Evolutionary conservation across 2,888 invertebrate species (phyloP), one percentile per base, ranked within the genome.

Genomic region (Pheosia tremula): DNA sequence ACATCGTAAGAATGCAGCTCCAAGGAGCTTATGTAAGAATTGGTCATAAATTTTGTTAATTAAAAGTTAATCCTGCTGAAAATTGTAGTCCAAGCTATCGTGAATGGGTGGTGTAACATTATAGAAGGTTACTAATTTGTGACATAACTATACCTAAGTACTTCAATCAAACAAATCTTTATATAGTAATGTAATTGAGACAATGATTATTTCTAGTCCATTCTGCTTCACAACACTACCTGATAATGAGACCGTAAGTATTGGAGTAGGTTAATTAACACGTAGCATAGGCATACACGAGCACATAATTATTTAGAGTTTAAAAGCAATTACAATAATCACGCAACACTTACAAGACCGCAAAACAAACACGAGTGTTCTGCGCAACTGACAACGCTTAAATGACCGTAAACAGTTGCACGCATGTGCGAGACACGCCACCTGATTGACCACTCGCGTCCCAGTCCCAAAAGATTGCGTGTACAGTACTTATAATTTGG

Each of bases 331-430:
- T 43, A 54, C 39, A 7, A 53, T 11, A 54, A 53, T 36, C 6
- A 37, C 36, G 39, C 38, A 39, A 41, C 55, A 55, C 55, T 53
- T 56, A 55, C 59, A 61, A 54, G 56, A 58, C 49, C 58, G 58
- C 56, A 55, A 65, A 37, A 53, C 56, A 57, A 67, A 62, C 70
- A 65, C 65, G 61, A 57, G 58, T 37, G 9, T 54, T 56, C 49
- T 55, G 38, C 41, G n/a, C 58, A 53, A 63, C 65, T 71, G 70
- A 65, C 71, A 71, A 65, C 59, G 62, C 57, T 71, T 62, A 68
- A 70, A 71, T 71, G 62, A 71, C 65, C 61, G 62, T 65, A 65
- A 68, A 68, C 62, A 68, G 55, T 45, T 60, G 61, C 38, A 64
- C 58, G 58, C 65, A 65, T 68, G 71, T 64, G 64, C 64, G 24